phyloP scores from a whole-genome alignment of 2,797 vertebrate species.

The Tangara arthus region DNA sequence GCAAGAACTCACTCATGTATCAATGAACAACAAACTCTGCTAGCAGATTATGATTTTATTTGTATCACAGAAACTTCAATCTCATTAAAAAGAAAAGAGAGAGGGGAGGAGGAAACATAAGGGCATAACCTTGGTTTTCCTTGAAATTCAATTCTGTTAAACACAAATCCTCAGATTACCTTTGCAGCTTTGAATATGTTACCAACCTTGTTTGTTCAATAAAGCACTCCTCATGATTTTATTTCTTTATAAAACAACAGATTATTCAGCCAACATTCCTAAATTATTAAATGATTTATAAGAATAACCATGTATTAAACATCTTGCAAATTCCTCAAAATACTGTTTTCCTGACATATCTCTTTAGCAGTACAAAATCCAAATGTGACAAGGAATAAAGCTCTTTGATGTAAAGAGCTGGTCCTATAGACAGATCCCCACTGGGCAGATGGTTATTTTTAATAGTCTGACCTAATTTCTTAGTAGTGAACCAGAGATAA shows the following conservation, averaged over 20 bases:
- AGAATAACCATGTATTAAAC: background rate
- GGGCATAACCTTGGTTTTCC: background rate
- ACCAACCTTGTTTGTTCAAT: background rate
- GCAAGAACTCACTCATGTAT: background rate
- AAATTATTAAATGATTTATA: background rate
- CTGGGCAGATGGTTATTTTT: conserved; percentile 68
- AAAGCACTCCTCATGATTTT: background rate
- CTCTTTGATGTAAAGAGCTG: background rate
- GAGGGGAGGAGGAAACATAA: background rate
- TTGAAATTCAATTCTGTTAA: conserved; percentile 35
- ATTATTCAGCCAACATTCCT: background rate
- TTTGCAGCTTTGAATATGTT: background rate
- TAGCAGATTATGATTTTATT: background rate
- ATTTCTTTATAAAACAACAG: background rate
- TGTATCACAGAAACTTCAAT: background rate
- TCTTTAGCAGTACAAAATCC: background rate
- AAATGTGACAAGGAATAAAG: conserved; percentile 42
- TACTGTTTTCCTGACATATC: conserved; percentile 21
- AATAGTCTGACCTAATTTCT: conserved; percentile 70
- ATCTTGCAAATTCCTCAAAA: background rate
- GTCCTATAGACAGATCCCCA: conserved; percentile 49
- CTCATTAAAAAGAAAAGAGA: background rate
- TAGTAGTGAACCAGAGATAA: conserved; percentile 33
- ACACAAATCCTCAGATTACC: conserved; percentile 16
- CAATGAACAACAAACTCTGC: background rate